phyloP scores from a whole-genome alignment of 1,140 invertebrate genomes.

The Drosophila cardini region DNA sequence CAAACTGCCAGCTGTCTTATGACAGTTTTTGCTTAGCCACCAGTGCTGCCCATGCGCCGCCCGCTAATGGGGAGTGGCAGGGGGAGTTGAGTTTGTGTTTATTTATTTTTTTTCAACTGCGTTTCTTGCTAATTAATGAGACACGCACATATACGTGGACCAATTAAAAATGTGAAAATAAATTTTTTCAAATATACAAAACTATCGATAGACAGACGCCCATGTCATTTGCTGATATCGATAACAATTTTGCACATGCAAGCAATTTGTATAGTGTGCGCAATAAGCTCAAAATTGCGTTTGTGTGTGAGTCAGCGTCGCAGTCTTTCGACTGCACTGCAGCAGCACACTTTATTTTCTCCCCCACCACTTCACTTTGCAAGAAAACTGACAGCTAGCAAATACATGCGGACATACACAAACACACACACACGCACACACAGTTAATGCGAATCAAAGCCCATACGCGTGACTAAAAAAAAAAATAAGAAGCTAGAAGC shows the following conservation, averaged over 20 bases:
- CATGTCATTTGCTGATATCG: conserved; percentile 20
- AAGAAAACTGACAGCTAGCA: conserved; percentile 10
- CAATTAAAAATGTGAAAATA: conserved; percentile 9
- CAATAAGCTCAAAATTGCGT: background rate
- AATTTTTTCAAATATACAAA: conserved; percentile 10
- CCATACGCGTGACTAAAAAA: conserved; percentile 72
- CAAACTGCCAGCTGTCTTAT: background rate
- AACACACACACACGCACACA: no score
- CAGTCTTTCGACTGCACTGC: background rate
- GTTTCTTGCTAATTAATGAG: conserved; percentile 63
- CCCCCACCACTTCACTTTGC: background rate
- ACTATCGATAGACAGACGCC: background rate
- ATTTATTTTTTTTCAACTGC: conserved; percentile 8
- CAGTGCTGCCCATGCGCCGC: conserved; percentile 19
- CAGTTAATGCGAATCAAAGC: conserved; percentile 58
- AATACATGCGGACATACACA: background rate
- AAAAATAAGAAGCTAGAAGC: conserved; percentile 16
- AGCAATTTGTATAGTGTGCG: conserved; percentile 1
- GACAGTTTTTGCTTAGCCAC: conserved; percentile 2
- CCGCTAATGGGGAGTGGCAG: no score
- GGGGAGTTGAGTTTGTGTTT: background rate
- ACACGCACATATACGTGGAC: conserved; percentile 40
- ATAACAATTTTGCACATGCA: conserved; percentile 9
- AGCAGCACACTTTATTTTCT: no score
- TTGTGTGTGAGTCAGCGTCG: conserved; percentile 26